Percentiles rank a stretch among this genome's conserved stretches.
Conservation (phyloP, 2,113 vertebrate species). For the Pholis gunnellus region DNA sequence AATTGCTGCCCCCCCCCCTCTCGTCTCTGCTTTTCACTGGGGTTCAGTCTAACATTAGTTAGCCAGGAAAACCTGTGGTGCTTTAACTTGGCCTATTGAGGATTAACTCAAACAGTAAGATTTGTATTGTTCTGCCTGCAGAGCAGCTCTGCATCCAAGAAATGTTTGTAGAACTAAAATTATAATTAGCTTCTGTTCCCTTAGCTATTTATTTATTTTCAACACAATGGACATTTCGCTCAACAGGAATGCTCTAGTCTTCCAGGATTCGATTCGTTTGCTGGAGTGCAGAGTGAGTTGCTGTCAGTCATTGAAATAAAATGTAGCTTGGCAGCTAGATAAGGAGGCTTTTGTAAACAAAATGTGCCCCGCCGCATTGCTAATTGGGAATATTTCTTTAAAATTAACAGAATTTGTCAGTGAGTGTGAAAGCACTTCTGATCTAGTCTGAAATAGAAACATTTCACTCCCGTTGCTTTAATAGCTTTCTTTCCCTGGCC, state of each 20-base stretch:
- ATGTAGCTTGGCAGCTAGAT: constrained; percentile 48
- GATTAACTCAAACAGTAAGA: constrained; percentile 46
- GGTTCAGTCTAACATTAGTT: constrained; percentile 19
- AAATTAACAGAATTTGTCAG: constrained; percentile 51
- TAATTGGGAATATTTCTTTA: constrained; percentile 47
- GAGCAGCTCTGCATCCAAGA: constrained; percentile 36
- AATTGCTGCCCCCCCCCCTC: constrained; percentile 2
- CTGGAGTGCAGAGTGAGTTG: constrained; percentile 15
- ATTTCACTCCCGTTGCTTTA: constrained; percentile 45
- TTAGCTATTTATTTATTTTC: constrained; percentile 18
- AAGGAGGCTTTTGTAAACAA: constrained; percentile 54
- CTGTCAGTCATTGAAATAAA: constrained; percentile 54
- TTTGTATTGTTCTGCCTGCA: constrained; percentile 24
- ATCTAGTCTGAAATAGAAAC: constrained; percentile 57
- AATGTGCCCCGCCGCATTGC: constrained; percentile 12
- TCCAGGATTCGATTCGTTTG: constrained; percentile 27
- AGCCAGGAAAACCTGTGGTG: background rate
- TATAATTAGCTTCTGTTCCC: constrained; percentile 57
- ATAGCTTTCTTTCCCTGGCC: constrained; percentile 56
- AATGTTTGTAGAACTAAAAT: constrained; percentile 55
- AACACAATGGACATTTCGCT: constrained; percentile 22
- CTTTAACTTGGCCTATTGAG: constrained; percentile 36
- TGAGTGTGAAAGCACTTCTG: constrained; percentile 44
- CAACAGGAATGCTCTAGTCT: constrained; percentile 28
- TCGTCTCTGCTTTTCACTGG: constrained; percentile 18